Base-by-base conservation (phyloP, 92 coral and sea anemone genomes). In the Umimayanthus chanpuru region DNA sequence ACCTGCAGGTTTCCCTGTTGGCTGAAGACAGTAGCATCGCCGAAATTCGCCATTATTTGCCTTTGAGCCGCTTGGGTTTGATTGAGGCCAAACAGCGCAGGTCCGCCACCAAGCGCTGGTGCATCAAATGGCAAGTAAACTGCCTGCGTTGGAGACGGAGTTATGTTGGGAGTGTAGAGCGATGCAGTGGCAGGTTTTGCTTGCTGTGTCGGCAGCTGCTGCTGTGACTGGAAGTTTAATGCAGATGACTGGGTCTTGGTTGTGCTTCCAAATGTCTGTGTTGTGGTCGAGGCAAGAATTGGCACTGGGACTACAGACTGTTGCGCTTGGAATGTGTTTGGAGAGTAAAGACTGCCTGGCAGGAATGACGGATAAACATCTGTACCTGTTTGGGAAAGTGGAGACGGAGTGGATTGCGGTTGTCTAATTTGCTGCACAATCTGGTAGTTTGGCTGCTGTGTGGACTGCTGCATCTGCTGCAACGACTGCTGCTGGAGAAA, bases 41-140 rank as follows among this genome's bases (percentile, higher is more conserved):
- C 92, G 23, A 95, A 83, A 67, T 77, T 84, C 9, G 92, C 88
- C 76, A 95, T 29, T 9, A 92, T 79, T 12, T 92, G 96, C 47
- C 98, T 89, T 77, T 93, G 98, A 20, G 96, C 93, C 3, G 93
- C 8, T 79, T 93, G 98, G 0, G 96, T 85, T 76, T 93, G 98
- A 73, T 85, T 85, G 38, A 91, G 66, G 28, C 91, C 89, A 64
- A 93, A 92, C 91, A 95, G 86, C 2, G 96, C 79, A 6, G 98
- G 49, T 80, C 95, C 90, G 3, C 94, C 93, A 56, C 95, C 75
- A 18, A 94, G 85, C 29, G 88, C 90, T 66, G 92, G 92, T 49
- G 96, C 93, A 56, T 95, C 98, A 80, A 92, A 95, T 5, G 94
- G 96, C 96, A 95, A 92, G 93, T 91, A 95, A 86, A 95, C 91